Evolutionary conservation across 2,113 vertebrate species (phyloP).

Genomic region (Gallinago media): DNA sequence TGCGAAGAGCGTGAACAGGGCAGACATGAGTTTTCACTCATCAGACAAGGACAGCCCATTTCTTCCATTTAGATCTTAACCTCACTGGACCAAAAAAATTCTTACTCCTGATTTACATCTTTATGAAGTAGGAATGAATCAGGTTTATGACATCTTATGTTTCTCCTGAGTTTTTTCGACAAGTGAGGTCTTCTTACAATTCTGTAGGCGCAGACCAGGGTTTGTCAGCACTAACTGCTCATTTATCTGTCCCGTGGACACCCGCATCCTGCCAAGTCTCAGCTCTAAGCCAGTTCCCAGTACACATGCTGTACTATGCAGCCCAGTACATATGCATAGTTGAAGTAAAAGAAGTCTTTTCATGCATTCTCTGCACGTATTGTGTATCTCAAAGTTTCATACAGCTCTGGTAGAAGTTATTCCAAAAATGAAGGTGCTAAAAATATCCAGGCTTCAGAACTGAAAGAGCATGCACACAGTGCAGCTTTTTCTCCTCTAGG

Average conservation of each 20-base stretch:
- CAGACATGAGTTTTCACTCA: background rate
- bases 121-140: background rate
- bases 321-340: background rate
- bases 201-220: background rate
- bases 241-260: slow-evolving; percentile 15
- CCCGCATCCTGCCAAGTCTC: background rate
- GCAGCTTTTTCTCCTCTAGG: background rate
- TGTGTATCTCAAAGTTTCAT: background rate
- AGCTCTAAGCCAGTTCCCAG: slow-evolving; percentile 39
- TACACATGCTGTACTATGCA: slow-evolving; percentile 8
- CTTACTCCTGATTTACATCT: background rate
- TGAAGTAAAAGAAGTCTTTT: slow-evolving; percentile 26
- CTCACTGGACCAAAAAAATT: background rate
- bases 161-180: background rate
- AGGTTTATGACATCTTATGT: background rate
- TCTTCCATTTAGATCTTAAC: background rate
- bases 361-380: slow-evolving; percentile 43
- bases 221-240: background rate
- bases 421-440: slow-evolving; percentile 57
- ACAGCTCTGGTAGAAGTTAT: slow-evolving; percentile 1
- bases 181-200: background rate
- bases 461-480: background rate
- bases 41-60: background rate
- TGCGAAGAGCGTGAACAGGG: background rate
- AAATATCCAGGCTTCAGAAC: slow-evolving; percentile 24